Evolutionary conservation across 1,140 invertebrate genomes (phyloP).

Genomic region (Thrips palmi): DNA sequence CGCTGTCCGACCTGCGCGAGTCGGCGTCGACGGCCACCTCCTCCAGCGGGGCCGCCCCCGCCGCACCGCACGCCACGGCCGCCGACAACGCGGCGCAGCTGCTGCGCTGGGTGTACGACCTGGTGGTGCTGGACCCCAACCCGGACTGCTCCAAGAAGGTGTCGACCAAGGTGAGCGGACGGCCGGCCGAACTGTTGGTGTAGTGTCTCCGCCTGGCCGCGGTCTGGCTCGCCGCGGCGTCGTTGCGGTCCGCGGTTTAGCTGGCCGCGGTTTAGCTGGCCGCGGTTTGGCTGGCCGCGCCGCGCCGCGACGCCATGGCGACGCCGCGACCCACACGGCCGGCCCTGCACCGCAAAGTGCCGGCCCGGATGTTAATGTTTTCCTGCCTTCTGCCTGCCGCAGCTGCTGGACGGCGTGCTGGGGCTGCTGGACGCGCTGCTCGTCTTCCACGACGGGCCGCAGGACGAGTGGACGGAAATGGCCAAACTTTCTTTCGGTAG

Average conservation of each 20-base stretch:
- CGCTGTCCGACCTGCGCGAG: conserved; percentile 33
- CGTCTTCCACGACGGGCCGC: conserved; percentile 31
- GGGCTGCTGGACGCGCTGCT: conserved; percentile 30
- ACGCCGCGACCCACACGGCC: no score
- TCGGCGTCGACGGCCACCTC: conserved; percentile 21
- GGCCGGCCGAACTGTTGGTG: no score
- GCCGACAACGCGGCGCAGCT: conserved; percentile 38
- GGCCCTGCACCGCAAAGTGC: no score
- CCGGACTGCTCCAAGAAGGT: conserved; percentile 31
- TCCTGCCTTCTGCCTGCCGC: no score
- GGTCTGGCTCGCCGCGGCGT: no score
- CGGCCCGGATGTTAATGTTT: no score
- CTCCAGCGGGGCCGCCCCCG: no score
- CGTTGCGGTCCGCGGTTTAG: no score
- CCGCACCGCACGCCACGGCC: conserved; percentile 23
- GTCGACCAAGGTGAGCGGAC: conserved; percentile 19
- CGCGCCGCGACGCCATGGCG: no score
- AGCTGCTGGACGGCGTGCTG: conserved; percentile 36
- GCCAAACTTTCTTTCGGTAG: conserved; percentile 28
- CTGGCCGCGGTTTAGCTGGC: no score
- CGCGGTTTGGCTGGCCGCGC: no score
- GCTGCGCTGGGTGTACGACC: conserved; percentile 35
- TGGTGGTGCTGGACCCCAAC: conserved; percentile 32
- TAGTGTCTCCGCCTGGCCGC: no score
- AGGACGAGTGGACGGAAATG: conserved; percentile 37